Evolutionary conservation across 2,888 invertebrate genomes (phyloP).

Genomic region (Drosophila mimica): DNA sequence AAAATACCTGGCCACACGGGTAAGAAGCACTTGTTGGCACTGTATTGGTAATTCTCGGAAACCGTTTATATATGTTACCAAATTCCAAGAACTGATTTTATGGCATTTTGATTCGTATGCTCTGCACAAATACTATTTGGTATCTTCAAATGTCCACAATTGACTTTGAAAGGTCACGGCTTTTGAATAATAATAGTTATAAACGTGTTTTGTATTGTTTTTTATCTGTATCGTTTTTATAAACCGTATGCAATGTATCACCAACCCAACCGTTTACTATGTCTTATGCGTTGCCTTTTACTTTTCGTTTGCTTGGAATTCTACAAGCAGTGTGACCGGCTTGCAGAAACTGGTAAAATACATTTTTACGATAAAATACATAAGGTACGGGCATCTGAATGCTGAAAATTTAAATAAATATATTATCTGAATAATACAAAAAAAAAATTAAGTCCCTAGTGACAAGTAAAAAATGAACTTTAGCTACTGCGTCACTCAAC

Average conservation of each 20-base stretch:
- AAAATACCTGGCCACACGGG: conserved; percentile 51
- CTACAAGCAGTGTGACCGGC: conserved; percentile 24
- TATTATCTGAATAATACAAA: background rate
- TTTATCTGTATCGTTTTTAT: conserved; percentile 43
- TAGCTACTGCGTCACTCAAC: background rate
- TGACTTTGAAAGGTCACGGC: background rate
- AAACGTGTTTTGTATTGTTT: conserved; percentile 24
- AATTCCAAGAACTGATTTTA: conserved; percentile 73
- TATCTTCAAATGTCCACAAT: conserved; percentile 4
- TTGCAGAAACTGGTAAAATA: background rate
- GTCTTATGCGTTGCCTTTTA: conserved; percentile 42
- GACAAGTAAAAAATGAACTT: background rate
- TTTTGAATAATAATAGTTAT: conserved; percentile 7
- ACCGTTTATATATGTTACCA: conserved; percentile 72
- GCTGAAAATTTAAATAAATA: background rate
- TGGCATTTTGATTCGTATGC: conserved; percentile 63
- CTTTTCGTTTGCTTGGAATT: conserved; percentile 35
- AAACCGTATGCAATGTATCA: conserved; percentile 38
- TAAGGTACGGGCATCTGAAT: background rate
- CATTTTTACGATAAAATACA: conserved; percentile 18
- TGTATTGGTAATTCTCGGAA: conserved; percentile 76
- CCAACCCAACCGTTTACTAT: conserved; percentile 40
- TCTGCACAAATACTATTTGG: conserved; percentile 15
- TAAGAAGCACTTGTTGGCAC: conserved; percentile 70
- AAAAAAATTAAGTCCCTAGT: background rate